A percentile compares a stretch with the other conserved stretches of the same genome.
Evolutionary conservation across 2,797 vertebrate genomes (phyloP).

Genomic region (Aldrovandia affinis): DNA sequence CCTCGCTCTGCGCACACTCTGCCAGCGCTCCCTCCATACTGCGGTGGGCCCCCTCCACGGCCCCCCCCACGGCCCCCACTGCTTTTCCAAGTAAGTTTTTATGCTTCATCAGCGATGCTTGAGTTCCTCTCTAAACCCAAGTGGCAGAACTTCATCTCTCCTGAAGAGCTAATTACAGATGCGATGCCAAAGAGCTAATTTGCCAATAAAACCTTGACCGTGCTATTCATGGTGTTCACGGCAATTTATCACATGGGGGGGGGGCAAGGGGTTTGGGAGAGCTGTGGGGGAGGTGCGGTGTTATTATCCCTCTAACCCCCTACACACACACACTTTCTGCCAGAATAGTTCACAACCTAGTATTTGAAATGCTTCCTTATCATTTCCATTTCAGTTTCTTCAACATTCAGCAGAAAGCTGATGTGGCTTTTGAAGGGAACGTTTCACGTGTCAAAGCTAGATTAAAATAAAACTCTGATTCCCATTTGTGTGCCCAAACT

Average conservation of each 20-base stretch:
- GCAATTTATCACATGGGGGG: constrained; percentile 76
- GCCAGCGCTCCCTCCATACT: constrained; percentile 84
- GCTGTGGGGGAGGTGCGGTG: neutral
- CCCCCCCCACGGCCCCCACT: constrained; percentile 77
- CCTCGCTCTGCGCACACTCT: constrained; percentile 77
- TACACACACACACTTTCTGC: constrained; percentile 38
- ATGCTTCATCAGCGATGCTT: constrained; percentile 93
- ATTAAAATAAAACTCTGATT: neutral
- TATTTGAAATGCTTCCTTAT: constrained; percentile 4
- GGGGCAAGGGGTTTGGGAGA: neutral
- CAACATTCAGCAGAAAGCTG: neutral
- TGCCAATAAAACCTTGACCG: constrained; percentile 85
- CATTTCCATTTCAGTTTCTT: neutral
- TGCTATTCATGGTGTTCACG: constrained; percentile 88
- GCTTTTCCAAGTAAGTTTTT: constrained; percentile 97
- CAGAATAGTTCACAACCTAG: constrained; percentile 40
- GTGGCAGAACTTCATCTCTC: constrained; percentile 87
- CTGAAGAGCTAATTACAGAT: constrained; percentile 91
- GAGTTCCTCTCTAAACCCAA: constrained; percentile 85
- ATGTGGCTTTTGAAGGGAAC: neutral
- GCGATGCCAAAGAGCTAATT: constrained; percentile 91
- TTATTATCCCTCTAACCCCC: neutral
- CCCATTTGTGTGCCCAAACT: constrained; percentile 3
- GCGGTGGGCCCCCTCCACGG: constrained; percentile 91
- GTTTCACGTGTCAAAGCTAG: neutral